phyloP scores from a whole-genome alignment of 2,888 invertebrate genomes.

The Drosophila mimica region DNA sequence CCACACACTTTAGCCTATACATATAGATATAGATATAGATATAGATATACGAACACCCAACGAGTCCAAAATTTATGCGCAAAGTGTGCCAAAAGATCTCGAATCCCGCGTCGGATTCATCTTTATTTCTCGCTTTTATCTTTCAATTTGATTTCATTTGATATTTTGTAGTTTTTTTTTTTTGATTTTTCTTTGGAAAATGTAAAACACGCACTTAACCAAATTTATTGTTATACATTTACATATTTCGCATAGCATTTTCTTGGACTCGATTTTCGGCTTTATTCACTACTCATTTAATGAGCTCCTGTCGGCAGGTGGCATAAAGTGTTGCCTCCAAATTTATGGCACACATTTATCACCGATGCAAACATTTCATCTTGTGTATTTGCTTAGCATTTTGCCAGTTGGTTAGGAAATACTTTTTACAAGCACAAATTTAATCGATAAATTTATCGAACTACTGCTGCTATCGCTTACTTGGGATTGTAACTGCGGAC shows the following conservation, averaged over 20 bases:
- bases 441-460: background rate
- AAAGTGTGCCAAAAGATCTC: constrained; percentile 68
- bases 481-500: background rate
- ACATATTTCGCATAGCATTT: constrained; percentile 67
- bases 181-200: constrained; percentile 35
- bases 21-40: constrained; percentile 2
- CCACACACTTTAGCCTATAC: constrained; percentile 9
- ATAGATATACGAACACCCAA: constrained; percentile 10
- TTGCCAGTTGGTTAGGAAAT: background rate
- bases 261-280: constrained; percentile 31
- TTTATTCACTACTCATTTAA: constrained; percentile 12
- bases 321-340: constrained; percentile 33
- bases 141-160: constrained; percentile 11
- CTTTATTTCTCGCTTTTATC: constrained; percentile 18
- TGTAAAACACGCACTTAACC: constrained; percentile 59
- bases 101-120: constrained; percentile 24
- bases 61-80: constrained; percentile 59
- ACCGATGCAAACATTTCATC: constrained; percentile 2
- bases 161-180: background rate
- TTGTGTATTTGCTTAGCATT: constrained; percentile 15
- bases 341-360: constrained; percentile 49
- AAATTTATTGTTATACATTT: constrained; percentile 72
- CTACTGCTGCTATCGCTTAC: background rate
- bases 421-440: background rate
- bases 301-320: constrained; percentile 45